Base-by-base conservation (phyloP, 2,113 vertebrate species). In the Geothlypis trichas region DNA sequence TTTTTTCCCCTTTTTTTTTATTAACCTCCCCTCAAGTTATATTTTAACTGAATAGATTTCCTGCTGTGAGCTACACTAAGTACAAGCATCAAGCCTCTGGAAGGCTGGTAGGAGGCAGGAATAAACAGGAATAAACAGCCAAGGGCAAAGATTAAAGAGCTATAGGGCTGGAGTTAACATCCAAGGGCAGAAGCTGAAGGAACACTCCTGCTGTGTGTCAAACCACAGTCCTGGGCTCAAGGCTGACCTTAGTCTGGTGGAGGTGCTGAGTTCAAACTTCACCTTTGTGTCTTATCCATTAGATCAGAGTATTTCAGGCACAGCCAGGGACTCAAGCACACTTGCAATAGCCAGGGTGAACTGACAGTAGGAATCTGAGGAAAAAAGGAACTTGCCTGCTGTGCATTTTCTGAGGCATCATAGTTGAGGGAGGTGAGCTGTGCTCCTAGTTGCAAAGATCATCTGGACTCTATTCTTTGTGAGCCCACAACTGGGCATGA, bases 51-150 rank as follows among this genome's bases (percentile, higher is more conserved):
- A 91, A 83, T 66, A 90, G 22, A 74, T 94, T 62, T 16, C 12
- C 16, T 88, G 39, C 63, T 74, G 37, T 88, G 67, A 85, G 21
- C 65, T 92, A 63, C 26, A 46, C 31, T 66, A 46, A 76, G 33
- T 31, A 72, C 61, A 82, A 94, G 75, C 3, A 65, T 65, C 15
- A 58, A 46, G 30, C 35, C 51, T 42, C 39, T 77, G 26, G 28
- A 74, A 84, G 30, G 26, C 47, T 74, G 15, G 63, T 66, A 90
- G 75, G 59, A 66, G n/a, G 49, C 46, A 78, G 13, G n/a, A 93
- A 84, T 81, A 96, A 85, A 78, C 23, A 93, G 54, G 47, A 93
- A 82, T 68, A 89, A 95, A 84, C 39, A 87, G 35, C 22, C 37
- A 66, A 81, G 21, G 28, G 14, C 27, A 44, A 86, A 86, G 42